Evolutionary conservation across 2,797 vertebrate genomes (phyloP).

Genomic region (Scleropages formosus): DNA sequence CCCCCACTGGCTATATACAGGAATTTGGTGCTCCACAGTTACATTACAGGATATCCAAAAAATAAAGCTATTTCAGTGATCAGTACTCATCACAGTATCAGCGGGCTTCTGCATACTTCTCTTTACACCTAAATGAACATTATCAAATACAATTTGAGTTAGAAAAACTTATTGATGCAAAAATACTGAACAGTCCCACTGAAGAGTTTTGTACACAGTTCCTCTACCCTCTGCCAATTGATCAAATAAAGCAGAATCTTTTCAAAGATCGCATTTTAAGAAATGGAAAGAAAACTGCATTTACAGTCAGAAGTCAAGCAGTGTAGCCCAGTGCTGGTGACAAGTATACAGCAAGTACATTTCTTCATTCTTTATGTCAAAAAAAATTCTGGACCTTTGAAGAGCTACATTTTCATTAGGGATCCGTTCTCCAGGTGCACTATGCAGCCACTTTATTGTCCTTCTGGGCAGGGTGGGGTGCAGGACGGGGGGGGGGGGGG

Average conservation of each 20-base stretch:
- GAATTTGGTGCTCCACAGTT: conserved; percentile 65
- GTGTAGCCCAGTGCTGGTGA: conserved; percentile 94
- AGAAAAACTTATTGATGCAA: conserved; percentile 68
- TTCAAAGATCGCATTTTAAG: conserved; percentile 62
- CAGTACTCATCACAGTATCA: conserved; percentile 71
- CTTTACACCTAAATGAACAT: conserved; percentile 66
- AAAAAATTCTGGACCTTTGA: conserved; percentile 70
- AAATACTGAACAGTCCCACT: conserved; percentile 70
- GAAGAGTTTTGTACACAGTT: conserved; percentile 74
- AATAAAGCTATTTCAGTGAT: conserved; percentile 68
- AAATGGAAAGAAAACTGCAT: conserved; percentile 68
- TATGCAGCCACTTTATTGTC: conserved; percentile 97
- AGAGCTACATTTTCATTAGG: conserved; percentile 63
- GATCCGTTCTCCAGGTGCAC: conserved; percentile 60
- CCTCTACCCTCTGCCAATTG: conserved; percentile 68
- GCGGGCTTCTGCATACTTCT: conserved; percentile 70
- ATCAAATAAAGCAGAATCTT: conserved; percentile 71
- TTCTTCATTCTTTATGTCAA: conserved; percentile 77
- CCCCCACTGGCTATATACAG: conserved; percentile 62
- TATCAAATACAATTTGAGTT: conserved; percentile 74
- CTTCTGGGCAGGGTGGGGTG: conserved; percentile 74
- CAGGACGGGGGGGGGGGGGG: neutral
- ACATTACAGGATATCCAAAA: conserved; percentile 67
- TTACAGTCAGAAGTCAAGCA: conserved; percentile 70
- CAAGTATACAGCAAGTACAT: conserved; percentile 82